phyloP scores from a whole-genome alignment of 2,888 invertebrate genomes.

The Stenodema calcarata region DNA sequence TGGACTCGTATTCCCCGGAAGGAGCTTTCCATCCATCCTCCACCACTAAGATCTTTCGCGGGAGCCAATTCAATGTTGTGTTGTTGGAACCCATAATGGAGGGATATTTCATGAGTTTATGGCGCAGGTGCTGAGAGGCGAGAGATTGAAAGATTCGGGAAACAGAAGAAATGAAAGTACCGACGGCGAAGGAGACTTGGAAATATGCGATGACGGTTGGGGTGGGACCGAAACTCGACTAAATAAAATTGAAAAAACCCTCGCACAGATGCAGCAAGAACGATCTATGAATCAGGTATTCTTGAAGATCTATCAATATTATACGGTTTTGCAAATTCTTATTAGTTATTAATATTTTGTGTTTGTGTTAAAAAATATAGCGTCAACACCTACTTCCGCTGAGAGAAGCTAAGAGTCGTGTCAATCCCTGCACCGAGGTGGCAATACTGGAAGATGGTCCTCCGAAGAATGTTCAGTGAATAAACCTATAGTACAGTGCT shows the following conservation, averaged over 20 bases:
- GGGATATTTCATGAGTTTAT: background rate
- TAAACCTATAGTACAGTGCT: no score
- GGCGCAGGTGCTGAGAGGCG: conserved; percentile 1
- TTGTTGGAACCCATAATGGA: no score
- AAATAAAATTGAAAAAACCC: background rate
- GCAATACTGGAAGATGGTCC: background rate
- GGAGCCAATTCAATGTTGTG: background rate
- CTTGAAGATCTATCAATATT: no score
- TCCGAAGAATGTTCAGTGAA: background rate
- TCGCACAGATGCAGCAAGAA: background rate
- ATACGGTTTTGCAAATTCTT: no score
- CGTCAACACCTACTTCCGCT: background rate
- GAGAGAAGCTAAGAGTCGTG: background rate
- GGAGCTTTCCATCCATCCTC: no score
- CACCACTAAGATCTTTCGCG: no score
- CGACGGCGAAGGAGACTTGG: background rate
- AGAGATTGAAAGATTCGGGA: background rate
- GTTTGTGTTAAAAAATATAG: background rate
- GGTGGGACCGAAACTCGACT: background rate
- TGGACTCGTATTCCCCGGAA: no score
- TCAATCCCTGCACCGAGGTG: background rate
- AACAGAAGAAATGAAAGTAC: background rate
- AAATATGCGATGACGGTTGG: background rate
- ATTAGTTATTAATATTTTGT: background rate
- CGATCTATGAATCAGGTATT: background rate